A percentile compares a stretch with the other conserved stretches of the same genome.
These are phyloP conservation scores for Brachionus koreanus DNA, from an alignment of 1,140 invertebrate species.

Conservation along the genomic window DNA sequence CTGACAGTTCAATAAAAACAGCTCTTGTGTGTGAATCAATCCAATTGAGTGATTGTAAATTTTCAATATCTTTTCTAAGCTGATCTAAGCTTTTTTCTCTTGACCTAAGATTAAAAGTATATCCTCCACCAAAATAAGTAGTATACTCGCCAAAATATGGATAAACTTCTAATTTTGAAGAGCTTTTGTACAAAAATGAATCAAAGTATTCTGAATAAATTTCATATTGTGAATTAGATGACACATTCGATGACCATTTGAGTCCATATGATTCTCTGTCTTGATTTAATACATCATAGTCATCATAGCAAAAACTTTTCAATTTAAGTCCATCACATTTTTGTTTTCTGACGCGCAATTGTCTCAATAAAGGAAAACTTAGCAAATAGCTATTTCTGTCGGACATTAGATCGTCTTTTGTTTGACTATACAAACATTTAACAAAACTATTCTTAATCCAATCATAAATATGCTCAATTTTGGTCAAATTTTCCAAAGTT, in stretches of 20 bases:
- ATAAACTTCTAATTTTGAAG: slow-evolving; percentile 54
- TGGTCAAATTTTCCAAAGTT: not conserved
- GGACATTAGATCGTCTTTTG: slow-evolving; percentile 57
- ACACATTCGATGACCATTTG: not conserved
- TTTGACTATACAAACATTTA: not conserved
- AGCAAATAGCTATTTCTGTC: slow-evolving; percentile 61
- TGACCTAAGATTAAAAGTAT: slow-evolving; percentile 53
- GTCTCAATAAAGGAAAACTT: slow-evolving; percentile 62
- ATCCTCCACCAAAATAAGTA: slow-evolving; percentile 63
- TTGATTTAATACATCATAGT: not conserved
- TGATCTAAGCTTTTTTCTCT: not conserved
- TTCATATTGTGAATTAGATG: not conserved
- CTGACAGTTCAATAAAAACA: slow-evolving; percentile 66
- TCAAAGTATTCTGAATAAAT: not conserved
- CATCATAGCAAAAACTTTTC: not conserved
- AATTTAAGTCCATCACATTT: not conserved
- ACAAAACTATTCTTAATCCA: not conserved
- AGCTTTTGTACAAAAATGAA: not conserved
- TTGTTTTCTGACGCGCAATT: not conserved
- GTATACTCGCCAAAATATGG: slow-evolving; percentile 59
- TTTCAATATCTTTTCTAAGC: not conserved
- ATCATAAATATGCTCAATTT: not conserved
- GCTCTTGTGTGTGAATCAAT: slow-evolving; percentile 64
- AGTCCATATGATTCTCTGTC: not conserved
- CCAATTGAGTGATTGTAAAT: slow-evolving; percentile 58